Evolutionary conservation across 2,113 vertebrate genomes (phyloP).

Genomic region (Thunnus thynnus): DNA sequence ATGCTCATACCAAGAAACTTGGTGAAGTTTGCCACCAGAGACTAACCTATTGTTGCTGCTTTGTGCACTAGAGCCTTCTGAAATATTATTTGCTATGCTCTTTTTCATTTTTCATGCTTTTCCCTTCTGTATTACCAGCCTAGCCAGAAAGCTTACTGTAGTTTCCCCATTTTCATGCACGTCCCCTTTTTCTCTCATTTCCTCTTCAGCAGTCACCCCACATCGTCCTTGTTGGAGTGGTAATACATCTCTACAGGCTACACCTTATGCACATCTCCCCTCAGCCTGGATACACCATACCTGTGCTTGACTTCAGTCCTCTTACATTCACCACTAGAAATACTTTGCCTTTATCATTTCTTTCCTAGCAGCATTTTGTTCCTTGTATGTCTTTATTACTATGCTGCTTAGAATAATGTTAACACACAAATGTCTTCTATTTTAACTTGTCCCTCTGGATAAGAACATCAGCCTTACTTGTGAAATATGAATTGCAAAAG

Average conservation of each 20-base stretch:
- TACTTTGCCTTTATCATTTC: not conserved
- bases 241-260: slow-evolving; percentile 44
- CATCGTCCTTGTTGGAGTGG: slow-evolving; percentile 31
- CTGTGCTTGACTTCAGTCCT: slow-evolving; percentile 19
- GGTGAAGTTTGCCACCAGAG: slow-evolving; percentile 42
- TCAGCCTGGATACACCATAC: slow-evolving; percentile 8
- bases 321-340: not conserved
- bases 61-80: slow-evolving; percentile 45
- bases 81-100: slow-evolving; percentile 64
- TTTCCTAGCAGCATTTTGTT: not conserved
- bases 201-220: slow-evolving; percentile 43
- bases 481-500: slow-evolving; percentile 27
- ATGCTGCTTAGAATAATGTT: not conserved
- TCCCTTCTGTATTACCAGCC: slow-evolving; percentile 39
- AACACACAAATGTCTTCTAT: not conserved
- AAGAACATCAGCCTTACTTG: slow-evolving; percentile 1
- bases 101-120: slow-evolving; percentile 59
- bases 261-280: slow-evolving; percentile 28
- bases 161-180: slow-evolving; percentile 1
- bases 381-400: slow-evolving; percentile 1
- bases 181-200: not conserved
- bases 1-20: slow-evolving; percentile 30
- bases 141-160: slow-evolving; percentile 40
- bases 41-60: slow-evolving; percentile 59
- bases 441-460: slow-evolving; percentile 16